Evolutionary conservation across 2,888 invertebrate genomes (phyloP), one percentile per base, ranked within the genome.

Genomic region (Lapara coniferarum): DNA sequence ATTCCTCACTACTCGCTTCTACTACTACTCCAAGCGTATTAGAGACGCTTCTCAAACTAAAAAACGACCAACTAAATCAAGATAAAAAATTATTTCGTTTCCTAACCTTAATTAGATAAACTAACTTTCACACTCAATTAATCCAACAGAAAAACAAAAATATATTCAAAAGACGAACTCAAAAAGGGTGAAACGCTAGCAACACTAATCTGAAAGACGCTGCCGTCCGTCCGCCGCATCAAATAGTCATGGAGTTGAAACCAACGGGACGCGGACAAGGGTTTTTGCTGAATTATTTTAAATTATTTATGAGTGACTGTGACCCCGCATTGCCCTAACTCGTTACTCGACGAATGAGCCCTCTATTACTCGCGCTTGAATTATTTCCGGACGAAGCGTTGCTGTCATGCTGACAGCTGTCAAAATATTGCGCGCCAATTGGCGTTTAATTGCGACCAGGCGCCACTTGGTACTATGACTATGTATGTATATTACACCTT

Each of bases 241-340:
- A 90, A 91, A 88, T 87, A 90, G 85, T 89, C 86, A 91, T 89
- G 82, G 77, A 76, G 78, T 79, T 77, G 79, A 82, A 83, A 84
- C 84, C 85, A 78, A 72, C 80, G 82, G 82, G 78, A 83, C 88
- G 88, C 85, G 89, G 90, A 89, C 90, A 89, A 63, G 63, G 84
- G 88, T 89, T 91, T 92, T 92, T 92, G 89, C 86, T 83, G 89
- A 89, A 91, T 92, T 89, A 89, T 83, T 86, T 87, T 93, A 91
- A 90, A 93, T 93, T 92, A 93, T 93, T 93, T 92, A 93, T 93
- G 93, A 93, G 91, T 85, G 85, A 80, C 84, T 87, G 87, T 89
- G 89, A 88, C 92, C 91, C 87, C 83, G 82, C 78, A 82, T 82
- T 83, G 78, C 83, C 69, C 67, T 69, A 78, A 77, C 82, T 80